Base-by-base conservation (phyloP, 2,113 vertebrate genomes). In the Chaetodon trifascialis region DNA sequence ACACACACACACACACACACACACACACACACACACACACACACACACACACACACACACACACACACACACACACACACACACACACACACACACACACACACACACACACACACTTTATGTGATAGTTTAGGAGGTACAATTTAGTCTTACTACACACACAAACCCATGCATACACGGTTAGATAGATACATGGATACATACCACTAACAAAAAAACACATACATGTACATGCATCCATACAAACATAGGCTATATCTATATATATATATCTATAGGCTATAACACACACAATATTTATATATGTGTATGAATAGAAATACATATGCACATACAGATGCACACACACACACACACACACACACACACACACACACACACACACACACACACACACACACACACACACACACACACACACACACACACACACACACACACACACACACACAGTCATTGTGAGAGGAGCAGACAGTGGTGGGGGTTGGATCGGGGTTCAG, bases 401-500 rank as follows among this genome's bases (percentile, higher is more conserved):
- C 11, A 76, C 4, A 0, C 38, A 30, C 30, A 30, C 30, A 30
- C 30, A 30, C 30, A 30, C 30, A 30, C 30, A 30, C 30, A 30
- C 30, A 30, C 30, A 30, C 30, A 30, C 30, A 30, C 30, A 80
- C 19, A 65, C 21, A 19, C 25, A 59, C 40, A 54, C 12, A 75
- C 36, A 59, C 40, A 76, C 11, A 76, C 4, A 0, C 38, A n/a
- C 3, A 68, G 36, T 54, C 42, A 47, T 38, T 83, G 52, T 86
- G 55, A 74, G 17, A 5, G 3, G 38, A 51, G 79, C 71, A 86
- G 65, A 74, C 81, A 86, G 76, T 5, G 30, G 79, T 83, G 83
- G 83, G 85, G 84, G 89, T 66, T 71, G 72, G 66, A 76, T n/a
- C 0, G 46, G 51, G 84, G 65, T 68, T 85, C 51, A 64, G 75